Conservation (phyloP, 2,113 vertebrate species). For the Apteryx mantelli region DNA sequence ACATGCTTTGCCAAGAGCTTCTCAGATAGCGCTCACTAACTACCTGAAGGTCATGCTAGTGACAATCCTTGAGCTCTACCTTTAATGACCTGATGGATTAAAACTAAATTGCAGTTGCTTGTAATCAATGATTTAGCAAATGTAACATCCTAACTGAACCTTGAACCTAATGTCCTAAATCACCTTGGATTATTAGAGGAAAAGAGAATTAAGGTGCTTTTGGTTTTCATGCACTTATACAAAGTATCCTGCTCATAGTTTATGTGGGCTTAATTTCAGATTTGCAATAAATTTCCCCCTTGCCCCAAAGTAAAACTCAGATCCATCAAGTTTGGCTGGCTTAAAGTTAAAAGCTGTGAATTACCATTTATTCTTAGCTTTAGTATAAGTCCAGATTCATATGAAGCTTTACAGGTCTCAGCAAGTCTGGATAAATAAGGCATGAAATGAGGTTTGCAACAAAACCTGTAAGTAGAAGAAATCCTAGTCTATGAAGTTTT, state of each 20-base stretch:
- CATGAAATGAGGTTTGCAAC: background rate
- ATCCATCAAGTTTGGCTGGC: background rate
- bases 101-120: background rate
- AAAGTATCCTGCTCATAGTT: background rate
- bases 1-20: background rate
- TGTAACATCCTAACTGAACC: background rate
- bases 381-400: background rate
- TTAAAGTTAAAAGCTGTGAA: background rate
- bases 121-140: background rate
- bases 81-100: background rate
- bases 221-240: background rate
- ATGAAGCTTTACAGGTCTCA: background rate
- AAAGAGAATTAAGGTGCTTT: background rate
- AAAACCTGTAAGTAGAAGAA: background rate
- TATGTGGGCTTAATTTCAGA: background rate
- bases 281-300: background rate
- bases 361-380: background rate
- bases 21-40: background rate
- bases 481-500: background rate
- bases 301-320: background rate
- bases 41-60: background rate
- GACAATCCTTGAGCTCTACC: background rate
- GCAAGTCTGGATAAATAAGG: background rate
- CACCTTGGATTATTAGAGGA: background rate
- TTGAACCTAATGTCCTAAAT: background rate